A percentile compares a stretch with the other conserved stretches of the same genome.
Conservation (phyloP, 1,140 invertebrate species). For the Dermatophagoides farinae region DNA sequence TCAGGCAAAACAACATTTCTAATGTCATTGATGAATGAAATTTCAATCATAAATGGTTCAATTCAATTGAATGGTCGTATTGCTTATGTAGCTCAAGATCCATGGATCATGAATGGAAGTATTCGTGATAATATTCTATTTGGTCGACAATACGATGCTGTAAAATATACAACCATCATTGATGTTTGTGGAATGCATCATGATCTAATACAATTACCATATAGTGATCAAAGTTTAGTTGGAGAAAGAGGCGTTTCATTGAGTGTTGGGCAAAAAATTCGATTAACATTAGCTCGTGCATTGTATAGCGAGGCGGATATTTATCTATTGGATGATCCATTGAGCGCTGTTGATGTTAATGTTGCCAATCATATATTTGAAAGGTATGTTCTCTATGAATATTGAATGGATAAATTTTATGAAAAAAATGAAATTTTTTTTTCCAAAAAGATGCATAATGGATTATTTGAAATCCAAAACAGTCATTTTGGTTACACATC, state of each 20-base stretch:
- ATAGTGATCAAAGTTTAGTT: slow-evolving; percentile 24
- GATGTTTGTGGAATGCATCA: slow-evolving; percentile 22
- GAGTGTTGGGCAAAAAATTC: slow-evolving; percentile 87
- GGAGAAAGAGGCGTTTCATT: slow-evolving; percentile 55
- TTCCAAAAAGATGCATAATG: slow-evolving; percentile 18
- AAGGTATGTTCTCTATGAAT: no score
- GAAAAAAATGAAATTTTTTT: no score
- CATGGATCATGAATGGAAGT: slow-evolving; percentile 48
- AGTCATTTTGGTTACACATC: slow-evolving; percentile 42
- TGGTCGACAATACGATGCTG: slow-evolving; percentile 41
- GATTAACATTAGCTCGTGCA: slow-evolving; percentile 50
- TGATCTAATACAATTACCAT: slow-evolving; percentile 20
- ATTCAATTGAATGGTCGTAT: slow-evolving; percentile 48
- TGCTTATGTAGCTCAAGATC: slow-evolving; percentile 68
- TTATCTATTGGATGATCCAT: slow-evolving; percentile 27
- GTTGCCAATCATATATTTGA: slow-evolving; percentile 24
- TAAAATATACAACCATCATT: slow-evolving; percentile 44
- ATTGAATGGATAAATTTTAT: no score
- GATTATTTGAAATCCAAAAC: slow-evolving; percentile 40
- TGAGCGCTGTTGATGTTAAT: slow-evolving; percentile 25
- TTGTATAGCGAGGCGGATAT: background rate
- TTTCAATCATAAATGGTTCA: slow-evolving; percentile 41
- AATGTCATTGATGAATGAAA: slow-evolving; percentile 54
- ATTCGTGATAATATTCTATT: slow-evolving; percentile 67
- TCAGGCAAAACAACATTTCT: slow-evolving; percentile 54